phyloP scores from a whole-genome alignment of 2,797 vertebrate species.

The Podarcis lilfordi region DNA sequence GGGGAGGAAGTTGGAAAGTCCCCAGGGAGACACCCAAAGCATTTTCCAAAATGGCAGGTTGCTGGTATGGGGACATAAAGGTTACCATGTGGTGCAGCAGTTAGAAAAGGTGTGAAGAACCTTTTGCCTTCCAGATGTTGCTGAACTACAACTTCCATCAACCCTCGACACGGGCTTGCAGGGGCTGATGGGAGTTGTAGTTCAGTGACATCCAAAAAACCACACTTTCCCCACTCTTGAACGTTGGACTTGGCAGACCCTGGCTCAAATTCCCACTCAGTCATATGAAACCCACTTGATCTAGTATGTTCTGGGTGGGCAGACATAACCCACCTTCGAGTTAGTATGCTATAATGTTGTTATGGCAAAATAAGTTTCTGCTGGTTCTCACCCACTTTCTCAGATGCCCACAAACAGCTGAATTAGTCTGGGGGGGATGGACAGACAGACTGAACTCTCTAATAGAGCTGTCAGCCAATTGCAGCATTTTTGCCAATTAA shows the following conservation, averaged over 20 bases:
- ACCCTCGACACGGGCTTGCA: background rate
- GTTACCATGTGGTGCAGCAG: background rate
- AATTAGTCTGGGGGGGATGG: too few species aligned
- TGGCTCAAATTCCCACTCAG: background rate
- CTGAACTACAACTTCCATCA: background rate
- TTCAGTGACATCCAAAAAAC: background rate
- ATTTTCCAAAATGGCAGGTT: background rate
- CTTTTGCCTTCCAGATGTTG: background rate
- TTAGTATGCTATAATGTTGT: background rate
- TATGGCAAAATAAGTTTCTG: background rate
- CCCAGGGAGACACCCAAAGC: background rate
- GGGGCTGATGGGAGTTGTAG: background rate
- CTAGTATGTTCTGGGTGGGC: background rate
- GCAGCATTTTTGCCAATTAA: background rate
- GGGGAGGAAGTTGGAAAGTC: background rate
- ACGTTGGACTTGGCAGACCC: background rate
- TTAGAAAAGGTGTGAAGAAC: background rate
- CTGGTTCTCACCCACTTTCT: background rate
- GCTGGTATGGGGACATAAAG: background rate
- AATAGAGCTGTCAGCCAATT: background rate
- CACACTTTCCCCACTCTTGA: too few species aligned
- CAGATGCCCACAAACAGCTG: background rate
- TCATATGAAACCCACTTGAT: background rate
- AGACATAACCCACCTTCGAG: background rate
- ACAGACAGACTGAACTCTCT: background rate